Base-by-base conservation (phyloP, 2,113 vertebrate genomes). In the Triplophysa dalaica region DNA sequence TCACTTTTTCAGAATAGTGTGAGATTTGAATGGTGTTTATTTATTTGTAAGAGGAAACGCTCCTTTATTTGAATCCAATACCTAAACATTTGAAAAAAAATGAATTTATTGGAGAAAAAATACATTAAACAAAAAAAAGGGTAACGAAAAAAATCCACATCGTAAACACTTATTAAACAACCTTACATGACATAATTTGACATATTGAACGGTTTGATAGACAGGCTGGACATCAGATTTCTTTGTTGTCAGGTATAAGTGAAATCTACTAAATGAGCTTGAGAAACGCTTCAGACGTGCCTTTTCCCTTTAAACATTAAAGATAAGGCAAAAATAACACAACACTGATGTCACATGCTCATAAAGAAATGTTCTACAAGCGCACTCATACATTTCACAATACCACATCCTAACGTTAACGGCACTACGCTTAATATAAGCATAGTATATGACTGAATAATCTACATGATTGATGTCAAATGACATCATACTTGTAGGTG, bases 301-400 rank as follows among this genome's bases (percentile, higher is more conserved):
- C 84, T 85, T 81, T 88, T 86, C 70, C 89, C 91, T 92, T 92
- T 90, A 93, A 92, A 93, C 90, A 79, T 92, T 92, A 93, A 93
- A 92, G 90, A 89, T 91, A 91, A 82, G 85, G 83, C 56, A 88
- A 83, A 81, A 87, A 89, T 52, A 16, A 87, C 82, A 79, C 60
- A 83, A 84, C 73, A 70, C 19, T 70, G 68, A 78, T 72, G 50
- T 70, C 41, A 77, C 1, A 38, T 64, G 29, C 29, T 61, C 58
- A 76, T 38, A 83, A 81, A 81, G 22, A 75, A 72, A 82, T 77
- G 21, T 79, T 65, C 45, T 26, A 45, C 52, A 64, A 58, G 21
- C 45, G 22, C 75, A 52, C 61, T 61, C 29, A 12, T 64, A 75
- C 77, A 70, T 58, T 66, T 13, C 41, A 70, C 29, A 80, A 29